Evolutionary conservation across 1,140 invertebrate genomes (phyloP).

Genomic region (Magallana gigas): DNA sequence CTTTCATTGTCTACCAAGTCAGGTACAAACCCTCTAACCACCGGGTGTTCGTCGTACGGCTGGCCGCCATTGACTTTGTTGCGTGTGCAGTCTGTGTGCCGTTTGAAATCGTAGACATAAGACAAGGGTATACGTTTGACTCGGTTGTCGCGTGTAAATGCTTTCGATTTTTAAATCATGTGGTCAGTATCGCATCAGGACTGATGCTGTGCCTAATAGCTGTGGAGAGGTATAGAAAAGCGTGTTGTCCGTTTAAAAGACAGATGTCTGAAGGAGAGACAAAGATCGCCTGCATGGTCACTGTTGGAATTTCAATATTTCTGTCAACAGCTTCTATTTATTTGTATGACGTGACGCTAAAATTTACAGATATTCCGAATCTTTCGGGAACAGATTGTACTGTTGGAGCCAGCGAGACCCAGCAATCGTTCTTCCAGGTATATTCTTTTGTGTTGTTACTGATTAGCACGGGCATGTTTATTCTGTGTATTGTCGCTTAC

Average conservation of each 20-base stretch:
- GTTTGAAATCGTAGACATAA: slow-evolving; percentile 56
- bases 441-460: slow-evolving; percentile 46
- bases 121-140: slow-evolving; percentile 52
- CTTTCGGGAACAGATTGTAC: slow-evolving; percentile 51
- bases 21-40: slow-evolving; percentile 56
- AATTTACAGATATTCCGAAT: slow-evolving; percentile 31
- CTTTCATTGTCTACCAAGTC: slow-evolving; percentile 46
- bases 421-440: slow-evolving; percentile 32
- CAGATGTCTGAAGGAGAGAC: slow-evolving; percentile 10
- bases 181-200: slow-evolving; percentile 49
- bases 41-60: slow-evolving; percentile 53
- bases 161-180: slow-evolving; percentile 53
- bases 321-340: slow-evolving; percentile 37
- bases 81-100: slow-evolving; percentile 51
- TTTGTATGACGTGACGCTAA: slow-evolving; percentile 44
- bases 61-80: slow-evolving; percentile 49
- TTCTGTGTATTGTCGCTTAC: slow-evolving; percentile 48
- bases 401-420: not conserved
- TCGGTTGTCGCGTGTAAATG: slow-evolving; percentile 41
- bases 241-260: slow-evolving; percentile 18
- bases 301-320: slow-evolving; percentile 27
- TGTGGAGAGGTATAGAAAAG: slow-evolving; percentile 46
- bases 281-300: slow-evolving; percentile 44
- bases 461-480: slow-evolving; percentile 45
- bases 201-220: slow-evolving; percentile 51